A percentile compares a stretch with the other conserved stretches of the same genome.
Evolutionary conservation across 2,113 vertebrate genomes (phyloP).

Genomic region (Bettongia penicillata): DNA sequence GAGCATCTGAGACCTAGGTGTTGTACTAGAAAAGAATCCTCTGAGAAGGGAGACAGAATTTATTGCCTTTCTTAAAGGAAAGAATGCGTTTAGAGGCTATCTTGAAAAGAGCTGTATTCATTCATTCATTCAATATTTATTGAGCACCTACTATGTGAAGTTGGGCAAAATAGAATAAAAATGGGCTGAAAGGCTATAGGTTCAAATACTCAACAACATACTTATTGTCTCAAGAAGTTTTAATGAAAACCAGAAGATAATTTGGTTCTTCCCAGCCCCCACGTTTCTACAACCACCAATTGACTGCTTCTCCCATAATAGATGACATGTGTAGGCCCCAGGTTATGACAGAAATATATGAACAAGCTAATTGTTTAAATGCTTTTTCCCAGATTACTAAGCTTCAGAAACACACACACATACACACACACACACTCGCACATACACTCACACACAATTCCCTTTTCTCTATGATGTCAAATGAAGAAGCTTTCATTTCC

Average conservation of each 20-base stretch:
- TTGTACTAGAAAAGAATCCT: background rate
- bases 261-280: background rate
- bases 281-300: accelerated
- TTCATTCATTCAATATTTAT: background rate
- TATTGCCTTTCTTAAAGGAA: background rate
- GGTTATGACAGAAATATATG: background rate
- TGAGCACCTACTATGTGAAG: background rate
- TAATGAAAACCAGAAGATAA: background rate
- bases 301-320: background rate
- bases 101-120: background rate
- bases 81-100: background rate
- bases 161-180: background rate
- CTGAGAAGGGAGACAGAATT: background rate
- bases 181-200: background rate
- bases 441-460: too few relatives aligned
- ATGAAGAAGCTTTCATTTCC: accelerated
- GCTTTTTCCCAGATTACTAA: accelerated
- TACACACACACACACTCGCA: background rate
- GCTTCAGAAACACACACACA: background rate
- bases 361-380: background rate
- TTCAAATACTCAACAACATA: background rate
- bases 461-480: background rate
- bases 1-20: background rate
- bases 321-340: background rate
- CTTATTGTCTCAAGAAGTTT: background rate